Percentiles rank a stretch among this genome's conserved stretches.
Conservation (phyloP, 2,888 invertebrate species). For the Papilio protenor region DNA sequence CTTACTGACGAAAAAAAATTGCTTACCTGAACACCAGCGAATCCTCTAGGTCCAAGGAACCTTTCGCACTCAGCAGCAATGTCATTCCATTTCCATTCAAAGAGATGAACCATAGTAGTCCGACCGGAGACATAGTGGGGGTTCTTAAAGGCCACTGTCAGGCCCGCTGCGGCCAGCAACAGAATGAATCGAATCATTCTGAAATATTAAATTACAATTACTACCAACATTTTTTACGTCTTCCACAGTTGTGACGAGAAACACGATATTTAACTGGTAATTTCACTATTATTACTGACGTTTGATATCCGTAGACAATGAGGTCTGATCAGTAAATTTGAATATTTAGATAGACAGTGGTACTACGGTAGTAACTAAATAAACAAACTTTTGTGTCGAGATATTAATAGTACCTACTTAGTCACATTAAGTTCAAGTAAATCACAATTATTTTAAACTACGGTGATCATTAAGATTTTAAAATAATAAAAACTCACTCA, state of each 20-base stretch:
- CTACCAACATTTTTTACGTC: background rate
- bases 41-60: slow-evolving; percentile 89
- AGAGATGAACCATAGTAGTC: slow-evolving; percentile 89
- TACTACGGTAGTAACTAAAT: too few relatives aligned
- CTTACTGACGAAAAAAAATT: background rate
- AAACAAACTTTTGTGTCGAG: too few relatives aligned
- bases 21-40: slow-evolving; percentile 88
- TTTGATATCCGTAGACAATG: too few relatives aligned
- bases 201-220: background rate
- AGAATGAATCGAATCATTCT: slow-evolving; percentile 73
- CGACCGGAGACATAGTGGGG: slow-evolving; percentile 84
- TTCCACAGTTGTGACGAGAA: too few relatives aligned
- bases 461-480: background rate
- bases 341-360: too few relatives aligned
- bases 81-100: slow-evolving; percentile 93
- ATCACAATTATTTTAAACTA: background rate
- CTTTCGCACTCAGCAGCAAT: slow-evolving; percentile 91
- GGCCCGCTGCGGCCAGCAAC: slow-evolving; percentile 57
- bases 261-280: too few relatives aligned
- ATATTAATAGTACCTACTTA: too few relatives aligned
- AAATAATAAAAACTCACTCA: background rate
- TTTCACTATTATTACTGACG: too few relatives aligned
- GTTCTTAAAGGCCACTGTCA: slow-evolving; percentile 78
- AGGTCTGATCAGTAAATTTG: too few relatives aligned
- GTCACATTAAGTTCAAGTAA: background rate